phyloP scores from a whole-genome alignment of 2,797 vertebrate genomes.

The Decapterus maruadsi region DNA sequence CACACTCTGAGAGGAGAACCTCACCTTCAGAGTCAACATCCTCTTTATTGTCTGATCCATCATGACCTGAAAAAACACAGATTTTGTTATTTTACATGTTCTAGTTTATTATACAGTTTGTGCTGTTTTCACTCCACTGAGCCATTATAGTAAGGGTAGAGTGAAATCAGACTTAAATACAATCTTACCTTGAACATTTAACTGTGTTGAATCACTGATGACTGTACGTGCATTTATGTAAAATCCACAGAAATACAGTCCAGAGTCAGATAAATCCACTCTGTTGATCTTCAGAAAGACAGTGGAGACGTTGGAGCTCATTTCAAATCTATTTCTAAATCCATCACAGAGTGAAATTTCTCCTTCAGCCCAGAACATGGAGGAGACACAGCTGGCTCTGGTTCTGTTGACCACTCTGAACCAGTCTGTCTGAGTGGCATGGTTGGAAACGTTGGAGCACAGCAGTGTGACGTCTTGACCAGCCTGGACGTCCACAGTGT shows the following conservation, averaged over 20 bases:
- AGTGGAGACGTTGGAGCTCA: constrained; percentile 34
- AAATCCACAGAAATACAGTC: constrained; percentile 71
- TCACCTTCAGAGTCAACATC: neutral
- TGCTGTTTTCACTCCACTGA: neutral
- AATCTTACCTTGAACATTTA: constrained; percentile 46
- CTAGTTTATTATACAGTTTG: neutral
- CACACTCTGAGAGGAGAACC: neutral
- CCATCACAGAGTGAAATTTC: constrained; percentile 14
- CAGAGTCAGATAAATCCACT: constrained; percentile 49
- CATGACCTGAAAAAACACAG: neutral
- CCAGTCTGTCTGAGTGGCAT: no score
- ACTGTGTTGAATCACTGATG: neutral
- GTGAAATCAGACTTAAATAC: rapidly evolving
- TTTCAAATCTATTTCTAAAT: constrained; percentile 25
- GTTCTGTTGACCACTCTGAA: no score
- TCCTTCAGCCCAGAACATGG: rapidly evolving
- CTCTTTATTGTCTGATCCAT: rapidly evolving
- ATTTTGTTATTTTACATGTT: rapidly evolving
- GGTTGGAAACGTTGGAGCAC: no score
- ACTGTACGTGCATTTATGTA: neutral
- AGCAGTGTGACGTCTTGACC: no score
- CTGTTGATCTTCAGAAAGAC: constrained; percentile 47
- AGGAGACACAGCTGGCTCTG: constrained; percentile 38
- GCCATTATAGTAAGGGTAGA: rapidly evolving
- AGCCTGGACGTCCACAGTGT: neutral